Base-by-base conservation (phyloP, 2,797 vertebrate species). In the Etheostoma nigrum region DNA sequence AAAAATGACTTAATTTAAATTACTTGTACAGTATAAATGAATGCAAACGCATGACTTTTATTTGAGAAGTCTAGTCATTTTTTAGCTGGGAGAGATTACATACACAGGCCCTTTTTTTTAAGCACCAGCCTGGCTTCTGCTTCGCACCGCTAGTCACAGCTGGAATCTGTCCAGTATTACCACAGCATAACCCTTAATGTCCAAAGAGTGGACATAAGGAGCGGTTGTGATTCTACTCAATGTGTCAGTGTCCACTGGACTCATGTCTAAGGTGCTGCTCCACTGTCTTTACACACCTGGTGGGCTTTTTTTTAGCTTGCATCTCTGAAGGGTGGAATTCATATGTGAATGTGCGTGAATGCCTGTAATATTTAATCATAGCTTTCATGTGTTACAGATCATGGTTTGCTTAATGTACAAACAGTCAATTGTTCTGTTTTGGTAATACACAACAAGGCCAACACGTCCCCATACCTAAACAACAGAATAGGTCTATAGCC, bases 1-100 rank as follows among this genome's bases (percentile, higher is more conserved):
- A 45, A 74, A 73, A 78, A 85, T 23, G 1, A 59, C 68, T 71
- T 79, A 12, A 78, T 77, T 76, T 65, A 65, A 74, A 85, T 82
- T 3, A 61, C 45, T 67, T 45, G 44, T 60, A 65, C 63, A 52
- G 8, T 67, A 9, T 25, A 52, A 72, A 76, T 59, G 63, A 63
- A 78, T 42, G 16, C 60, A 15, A 75, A 66, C 53, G 62, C 9
- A 67, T 44, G 65, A 70, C n/a, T 80, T 66, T 76, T 44, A 44
- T 79, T 49, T 19, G 36, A 59, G 52, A 40, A 61, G 62, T 60
- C 62, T 21, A 47, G 21, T 75, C 44, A 21, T 58, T 64, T 67
- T 33, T 55, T 19, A 45, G 27, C n/a, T 47, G 51, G 19, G 40
- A 69, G 25, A 55, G n/a, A 78, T 66, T 11, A 49, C 48, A 25